These are phyloP conservation scores for Daktulosphaira vitifoliae DNA, from an alignment of 1,140 invertebrate species.

Conservation along the genomic window DNA sequence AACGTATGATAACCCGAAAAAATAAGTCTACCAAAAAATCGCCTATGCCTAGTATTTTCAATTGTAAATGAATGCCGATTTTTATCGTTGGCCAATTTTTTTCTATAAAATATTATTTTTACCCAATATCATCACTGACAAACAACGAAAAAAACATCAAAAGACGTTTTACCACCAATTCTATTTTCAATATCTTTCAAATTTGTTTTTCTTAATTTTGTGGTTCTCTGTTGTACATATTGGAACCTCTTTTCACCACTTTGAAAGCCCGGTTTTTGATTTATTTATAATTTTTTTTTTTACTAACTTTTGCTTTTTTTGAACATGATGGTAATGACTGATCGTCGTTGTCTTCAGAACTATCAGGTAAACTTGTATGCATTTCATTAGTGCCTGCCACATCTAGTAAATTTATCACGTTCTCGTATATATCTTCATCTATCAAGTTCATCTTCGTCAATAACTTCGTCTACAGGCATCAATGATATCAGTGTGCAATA, in stretches of 20 bases:
- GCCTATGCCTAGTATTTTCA: too few relatives aligned
- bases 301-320: neutral
- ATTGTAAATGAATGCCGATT: too few relatives aligned
- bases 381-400: slow-evolving; percentile 31
- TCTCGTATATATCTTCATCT: slow-evolving; percentile 21
- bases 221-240: slow-evolving; percentile 4
- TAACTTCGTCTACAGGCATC: slow-evolving; percentile 28
- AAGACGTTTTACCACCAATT: neutral
- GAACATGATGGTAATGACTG: too few relatives aligned
- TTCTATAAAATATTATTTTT: too few relatives aligned
- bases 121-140: too few relatives aligned
- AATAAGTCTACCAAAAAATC: too few relatives aligned
- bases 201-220: slow-evolving; percentile 25
- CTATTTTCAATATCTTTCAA: slow-evolving; percentile 23
- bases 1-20: slow-evolving; percentile 4
- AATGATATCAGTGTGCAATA: slow-evolving; percentile 1
- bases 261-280: slow-evolving; percentile 8
- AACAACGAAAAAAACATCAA: neutral
- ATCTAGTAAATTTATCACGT: slow-evolving; percentile 20
- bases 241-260: neutral
- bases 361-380: slow-evolving; percentile 2
- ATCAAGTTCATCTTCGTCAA: slow-evolving; percentile 29
- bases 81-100: too few relatives aligned
- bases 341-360: neutral
- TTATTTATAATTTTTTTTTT: slow-evolving; percentile 18